Percentiles rank a stretch among this genome's conserved stretches.
phyloP scores from a whole-genome alignment of 2,797 vertebrate genomes.

The Euphonia xanthogaster region DNA sequence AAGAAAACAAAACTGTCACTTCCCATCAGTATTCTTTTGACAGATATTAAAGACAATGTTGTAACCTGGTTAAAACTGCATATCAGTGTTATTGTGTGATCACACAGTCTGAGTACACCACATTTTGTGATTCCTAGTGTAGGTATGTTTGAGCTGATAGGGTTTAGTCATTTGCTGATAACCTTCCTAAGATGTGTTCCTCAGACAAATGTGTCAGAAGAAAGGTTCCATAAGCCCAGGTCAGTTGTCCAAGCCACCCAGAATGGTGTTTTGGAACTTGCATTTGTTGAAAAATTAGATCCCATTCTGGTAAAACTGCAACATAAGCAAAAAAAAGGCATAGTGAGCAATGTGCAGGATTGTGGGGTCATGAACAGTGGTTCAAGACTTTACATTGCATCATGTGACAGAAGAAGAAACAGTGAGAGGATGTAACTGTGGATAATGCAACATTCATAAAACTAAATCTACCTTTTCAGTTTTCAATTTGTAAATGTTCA shows the following conservation, averaged over 20 bases:
- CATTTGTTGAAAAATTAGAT: not conserved
- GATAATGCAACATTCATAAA: not conserved
- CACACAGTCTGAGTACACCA: not conserved
- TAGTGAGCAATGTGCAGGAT: not conserved
- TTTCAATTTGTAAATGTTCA: not conserved
- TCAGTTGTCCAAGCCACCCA: not conserved
- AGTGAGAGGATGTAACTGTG: not conserved
- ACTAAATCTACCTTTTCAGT: not conserved
- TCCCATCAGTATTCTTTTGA: not conserved
- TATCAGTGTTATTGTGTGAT: not conserved
- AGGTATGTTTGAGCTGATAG: not conserved
- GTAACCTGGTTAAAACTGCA: not conserved
- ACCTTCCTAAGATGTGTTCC: not conserved
- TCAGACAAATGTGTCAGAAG: not conserved
- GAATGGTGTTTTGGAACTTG: not conserved
- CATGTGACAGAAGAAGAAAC: not conserved
- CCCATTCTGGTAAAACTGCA: not conserved
- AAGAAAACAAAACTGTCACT: not conserved
- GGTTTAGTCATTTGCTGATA: not conserved
- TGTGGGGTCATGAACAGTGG: not conserved
- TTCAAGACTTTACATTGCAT: not conserved
- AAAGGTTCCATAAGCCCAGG: not conserved
- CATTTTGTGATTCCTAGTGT: not conserved
- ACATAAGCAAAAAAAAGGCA: not conserved
- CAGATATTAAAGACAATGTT: not conserved